These are phyloP conservation scores for Aramus guarauna DNA, from an alignment of 2,113 vertebrate genomes.

Conservation along the genomic window DNA sequence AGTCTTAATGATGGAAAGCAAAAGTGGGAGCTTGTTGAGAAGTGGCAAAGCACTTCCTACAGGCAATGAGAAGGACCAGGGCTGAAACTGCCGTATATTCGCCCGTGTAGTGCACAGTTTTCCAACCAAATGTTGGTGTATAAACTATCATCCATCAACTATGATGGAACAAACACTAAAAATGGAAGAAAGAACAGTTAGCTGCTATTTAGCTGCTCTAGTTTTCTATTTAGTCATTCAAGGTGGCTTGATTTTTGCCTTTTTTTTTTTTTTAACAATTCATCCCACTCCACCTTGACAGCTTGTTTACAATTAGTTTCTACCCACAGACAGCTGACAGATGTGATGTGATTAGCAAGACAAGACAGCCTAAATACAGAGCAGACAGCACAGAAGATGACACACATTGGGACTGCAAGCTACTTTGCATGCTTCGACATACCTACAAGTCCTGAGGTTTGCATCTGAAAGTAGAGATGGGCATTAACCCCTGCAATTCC, in stretches of 20 bases:
- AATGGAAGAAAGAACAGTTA: neutral
- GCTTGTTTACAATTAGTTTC: conserved; percentile 12
- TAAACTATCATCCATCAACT: neutral
- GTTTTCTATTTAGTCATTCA: neutral
- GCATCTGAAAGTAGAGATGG: neutral
- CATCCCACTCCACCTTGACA: neutral
- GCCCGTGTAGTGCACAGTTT: neutral
- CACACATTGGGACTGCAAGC: neutral
- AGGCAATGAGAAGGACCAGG: neutral
- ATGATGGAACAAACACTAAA: neutral
- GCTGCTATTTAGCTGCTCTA: neutral
- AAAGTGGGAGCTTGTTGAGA: neutral
- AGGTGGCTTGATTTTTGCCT: neutral
- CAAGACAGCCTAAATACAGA: neutral
- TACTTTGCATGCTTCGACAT: neutral
- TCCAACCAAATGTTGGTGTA: neutral
- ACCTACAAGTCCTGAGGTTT: neutral
- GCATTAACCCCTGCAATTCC: neutral
- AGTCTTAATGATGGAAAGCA: neutral
- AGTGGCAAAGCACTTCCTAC: neutral
- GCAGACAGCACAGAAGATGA: conserved; percentile 2
- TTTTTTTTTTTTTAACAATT: neutral
- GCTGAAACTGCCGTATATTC: neutral
- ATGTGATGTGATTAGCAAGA: conserved; percentile 26
- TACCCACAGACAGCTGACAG: neutral